These are phyloP conservation scores for Lasiurus cinereus DNA, from an alignment of 2,113 vertebrate species.

Conservation along the genomic window DNA sequence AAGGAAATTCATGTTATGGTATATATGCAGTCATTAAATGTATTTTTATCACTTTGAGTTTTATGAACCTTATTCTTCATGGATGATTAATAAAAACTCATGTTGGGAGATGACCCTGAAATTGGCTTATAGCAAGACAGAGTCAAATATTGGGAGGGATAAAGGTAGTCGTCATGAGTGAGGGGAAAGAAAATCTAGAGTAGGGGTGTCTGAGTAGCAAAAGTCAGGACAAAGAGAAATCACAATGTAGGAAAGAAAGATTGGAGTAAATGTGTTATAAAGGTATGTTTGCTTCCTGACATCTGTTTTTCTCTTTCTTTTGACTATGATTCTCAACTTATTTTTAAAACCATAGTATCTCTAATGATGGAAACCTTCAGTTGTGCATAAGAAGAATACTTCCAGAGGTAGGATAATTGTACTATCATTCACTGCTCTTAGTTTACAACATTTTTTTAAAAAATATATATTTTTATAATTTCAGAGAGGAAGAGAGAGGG, in stretches of 20 bases:
- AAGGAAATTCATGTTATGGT: constrained; percentile 49
- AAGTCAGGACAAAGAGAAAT: neutral
- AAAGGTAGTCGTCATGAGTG: neutral
- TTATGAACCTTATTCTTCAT: constrained; percentile 58
- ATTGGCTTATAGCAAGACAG: neutral
- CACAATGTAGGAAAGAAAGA: neutral
- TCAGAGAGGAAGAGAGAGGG: no score
- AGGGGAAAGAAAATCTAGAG: neutral
- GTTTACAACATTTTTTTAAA: no score
- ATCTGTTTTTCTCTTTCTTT: neutral
- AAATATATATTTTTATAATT: no score
- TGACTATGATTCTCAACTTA: no score
- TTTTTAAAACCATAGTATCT: no score
- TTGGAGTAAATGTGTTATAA: neutral
- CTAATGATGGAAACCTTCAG: no score
- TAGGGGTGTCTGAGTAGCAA: neutral
- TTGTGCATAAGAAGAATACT: no score
- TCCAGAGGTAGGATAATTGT: no score
- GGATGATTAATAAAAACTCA: constrained; percentile 17
- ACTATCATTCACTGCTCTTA: no score
- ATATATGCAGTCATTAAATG: neutral
- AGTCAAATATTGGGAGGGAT: neutral
- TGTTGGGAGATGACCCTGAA: neutral
- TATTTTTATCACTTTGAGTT: constrained; percentile 63
- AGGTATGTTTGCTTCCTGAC: neutral